These are phyloP conservation scores for Hyperoplus immaculatus DNA, from an alignment of 2,797 vertebrate genomes.

Conservation along the genomic window DNA sequence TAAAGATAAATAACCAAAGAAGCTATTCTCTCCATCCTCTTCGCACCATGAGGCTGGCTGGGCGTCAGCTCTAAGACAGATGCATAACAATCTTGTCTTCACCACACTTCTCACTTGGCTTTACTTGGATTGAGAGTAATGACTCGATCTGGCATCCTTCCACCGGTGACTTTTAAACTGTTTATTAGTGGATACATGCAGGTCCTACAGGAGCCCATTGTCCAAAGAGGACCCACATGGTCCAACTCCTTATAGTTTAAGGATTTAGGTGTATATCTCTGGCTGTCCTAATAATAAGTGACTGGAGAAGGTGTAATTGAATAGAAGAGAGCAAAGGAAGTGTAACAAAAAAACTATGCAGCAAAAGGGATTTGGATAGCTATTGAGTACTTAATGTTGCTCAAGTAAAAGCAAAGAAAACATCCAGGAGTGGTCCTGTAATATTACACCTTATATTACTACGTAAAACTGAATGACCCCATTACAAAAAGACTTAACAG, in stretches of 20 bases:
- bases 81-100: slow-evolving; percentile 26
- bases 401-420: slow-evolving; percentile 23
- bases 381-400: slow-evolving; percentile 29
- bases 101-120: slow-evolving; percentile 6
- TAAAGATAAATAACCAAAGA: slow-evolving; percentile 8
- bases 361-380: slow-evolving; percentile 19
- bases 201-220: slow-evolving; percentile 34
- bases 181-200: slow-evolving; percentile 56
- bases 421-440: slow-evolving; percentile 18
- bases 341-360: slow-evolving; percentile 8
- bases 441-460: slow-evolving; percentile 11
- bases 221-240: slow-evolving; percentile 39
- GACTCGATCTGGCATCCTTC: slow-evolving; percentile 36
- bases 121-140: slow-evolving; percentile 37
- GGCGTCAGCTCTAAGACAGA: slow-evolving; percentile 7
- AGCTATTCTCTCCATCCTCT: neutral
- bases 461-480: slow-evolving; percentile 17
- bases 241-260: slow-evolving; percentile 21
- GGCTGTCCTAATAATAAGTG: slow-evolving; percentile 56
- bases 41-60: slow-evolving; percentile 15
- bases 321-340: slow-evolving; percentile 24
- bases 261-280: slow-evolving; percentile 70
- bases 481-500: slow-evolving; percentile 15
- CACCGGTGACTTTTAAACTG: slow-evolving; percentile 56
- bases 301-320: slow-evolving; percentile 39